Percentiles rank a stretch among this genome's conserved stretches.
Evolutionary conservation across 2,113 vertebrate species (phyloP).

Genomic region (human): DNA sequence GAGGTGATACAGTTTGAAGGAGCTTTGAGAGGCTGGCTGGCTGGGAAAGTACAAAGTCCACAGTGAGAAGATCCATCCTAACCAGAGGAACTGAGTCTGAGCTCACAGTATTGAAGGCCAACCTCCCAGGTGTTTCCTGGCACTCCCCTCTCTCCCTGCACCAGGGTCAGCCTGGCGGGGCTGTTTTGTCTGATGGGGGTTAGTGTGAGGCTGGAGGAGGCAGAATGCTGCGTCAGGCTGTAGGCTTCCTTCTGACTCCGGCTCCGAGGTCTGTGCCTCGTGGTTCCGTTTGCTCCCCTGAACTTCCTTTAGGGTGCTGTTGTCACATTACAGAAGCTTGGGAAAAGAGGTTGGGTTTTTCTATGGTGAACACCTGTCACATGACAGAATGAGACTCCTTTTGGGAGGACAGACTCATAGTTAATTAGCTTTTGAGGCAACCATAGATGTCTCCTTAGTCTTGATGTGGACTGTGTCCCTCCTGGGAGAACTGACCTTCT

Average conservation of each 20-base stretch:
- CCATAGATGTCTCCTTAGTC: not conserved
- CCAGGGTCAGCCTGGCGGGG: not conserved
- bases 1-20: not conserved
- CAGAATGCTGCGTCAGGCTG: not conserved
- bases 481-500: not conserved
- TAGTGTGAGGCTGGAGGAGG: not conserved
- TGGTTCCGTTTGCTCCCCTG: not conserved
- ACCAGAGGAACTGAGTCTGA: not conserved
- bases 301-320: not conserved
- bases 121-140: not conserved
- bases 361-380: not conserved
- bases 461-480: not conserved
- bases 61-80: not conserved
- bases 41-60: not conserved
- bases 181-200: not conserved
- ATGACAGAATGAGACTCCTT: not conserved
- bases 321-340: not conserved
- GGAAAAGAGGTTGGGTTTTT: not conserved
- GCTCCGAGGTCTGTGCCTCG: rapidly evolving
- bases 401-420: not conserved
- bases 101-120: not conserved
- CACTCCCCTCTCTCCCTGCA: not conserved
- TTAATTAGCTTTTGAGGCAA: not conserved
- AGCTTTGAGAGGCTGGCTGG: not conserved
- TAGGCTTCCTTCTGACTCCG: not conserved